Evolutionary conservation across 2,797 vertebrate species (phyloP).

Genomic region (Clamator glandarius): DNA sequence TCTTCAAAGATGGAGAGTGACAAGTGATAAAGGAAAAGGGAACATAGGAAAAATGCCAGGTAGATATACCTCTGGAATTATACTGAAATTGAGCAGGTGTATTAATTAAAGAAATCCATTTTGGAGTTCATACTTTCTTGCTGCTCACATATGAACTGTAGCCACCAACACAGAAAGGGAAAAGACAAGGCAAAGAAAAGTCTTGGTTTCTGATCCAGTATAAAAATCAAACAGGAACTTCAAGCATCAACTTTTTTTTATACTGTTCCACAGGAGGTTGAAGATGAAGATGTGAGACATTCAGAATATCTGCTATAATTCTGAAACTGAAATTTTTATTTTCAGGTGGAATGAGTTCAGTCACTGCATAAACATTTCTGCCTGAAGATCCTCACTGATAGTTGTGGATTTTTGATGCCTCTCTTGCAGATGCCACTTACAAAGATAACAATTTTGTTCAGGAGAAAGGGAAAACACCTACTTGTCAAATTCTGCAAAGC

Average conservation of each 20-base stretch:
- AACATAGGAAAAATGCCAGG: neutral
- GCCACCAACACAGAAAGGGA: neutral
- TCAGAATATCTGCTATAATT: neutral
- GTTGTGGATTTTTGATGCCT: neutral
- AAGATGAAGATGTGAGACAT: neutral
- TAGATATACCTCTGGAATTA: neutral
- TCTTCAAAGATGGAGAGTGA: neutral
- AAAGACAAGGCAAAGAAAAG: neutral
- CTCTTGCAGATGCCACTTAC: neutral
- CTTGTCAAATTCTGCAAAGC: neutral
- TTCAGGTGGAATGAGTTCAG: neutral
- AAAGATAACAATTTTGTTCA: neutral
- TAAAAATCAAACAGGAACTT: accelerated
- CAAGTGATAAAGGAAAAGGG: neutral
- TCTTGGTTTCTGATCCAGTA: neutral
- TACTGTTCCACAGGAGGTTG: neutral
- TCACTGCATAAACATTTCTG: neutral
- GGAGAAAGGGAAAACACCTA: neutral
- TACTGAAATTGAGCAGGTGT: neutral
- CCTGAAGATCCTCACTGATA: neutral
- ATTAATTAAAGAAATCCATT: neutral
- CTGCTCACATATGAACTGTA: neutral
- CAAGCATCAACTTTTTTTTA: neutral
- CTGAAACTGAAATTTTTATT: neutral
- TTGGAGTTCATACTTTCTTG: neutral